Percentiles rank a stretch among this genome's conserved stretches.
Evolutionary conservation across 2,888 invertebrate species (phyloP).

Genomic region (Troides oblongomaculatus): DNA sequence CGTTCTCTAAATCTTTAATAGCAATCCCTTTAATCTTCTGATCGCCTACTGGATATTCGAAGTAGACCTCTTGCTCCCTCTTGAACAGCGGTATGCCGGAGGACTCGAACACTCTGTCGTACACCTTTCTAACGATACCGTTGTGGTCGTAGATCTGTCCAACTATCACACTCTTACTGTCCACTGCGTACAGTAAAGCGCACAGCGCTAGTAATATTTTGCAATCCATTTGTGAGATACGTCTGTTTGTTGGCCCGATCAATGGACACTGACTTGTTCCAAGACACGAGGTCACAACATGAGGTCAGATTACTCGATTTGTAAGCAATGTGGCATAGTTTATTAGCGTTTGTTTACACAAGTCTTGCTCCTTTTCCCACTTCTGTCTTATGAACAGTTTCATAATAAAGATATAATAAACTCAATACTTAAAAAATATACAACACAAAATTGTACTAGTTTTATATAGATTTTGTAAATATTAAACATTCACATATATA

Average conservation of each 20-base stretch:
- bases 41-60: constrained; percentile 53
- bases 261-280: constrained; percentile 22
- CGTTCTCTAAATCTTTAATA: constrained; percentile 66
- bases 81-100: constrained; percentile 53
- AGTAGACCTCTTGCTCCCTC: constrained; percentile 53
- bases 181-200: constrained; percentile 38
- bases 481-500: too few species aligned
- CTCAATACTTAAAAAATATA: too few species aligned
- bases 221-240: constrained; percentile 39
- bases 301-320: constrained; percentile 40
- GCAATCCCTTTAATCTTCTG: constrained; percentile 69
- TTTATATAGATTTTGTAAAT: too few species aligned
- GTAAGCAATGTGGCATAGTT: neutral
- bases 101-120: constrained; percentile 47
- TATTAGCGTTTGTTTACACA: constrained; percentile 16
- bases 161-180: constrained; percentile 54
- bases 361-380: constrained; percentile 7
- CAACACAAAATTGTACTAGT: too few species aligned
- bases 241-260: constrained; percentile 7
- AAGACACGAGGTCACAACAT: constrained; percentile 19
- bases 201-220: constrained; percentile 45
- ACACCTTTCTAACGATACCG: constrained; percentile 54
- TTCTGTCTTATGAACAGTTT: neutral
- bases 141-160: constrained; percentile 56
- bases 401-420: too few species aligned